Evolutionary conservation across 2,797 vertebrate species (phyloP).

Genomic region (Gastrophryne carolinensis): DNA sequence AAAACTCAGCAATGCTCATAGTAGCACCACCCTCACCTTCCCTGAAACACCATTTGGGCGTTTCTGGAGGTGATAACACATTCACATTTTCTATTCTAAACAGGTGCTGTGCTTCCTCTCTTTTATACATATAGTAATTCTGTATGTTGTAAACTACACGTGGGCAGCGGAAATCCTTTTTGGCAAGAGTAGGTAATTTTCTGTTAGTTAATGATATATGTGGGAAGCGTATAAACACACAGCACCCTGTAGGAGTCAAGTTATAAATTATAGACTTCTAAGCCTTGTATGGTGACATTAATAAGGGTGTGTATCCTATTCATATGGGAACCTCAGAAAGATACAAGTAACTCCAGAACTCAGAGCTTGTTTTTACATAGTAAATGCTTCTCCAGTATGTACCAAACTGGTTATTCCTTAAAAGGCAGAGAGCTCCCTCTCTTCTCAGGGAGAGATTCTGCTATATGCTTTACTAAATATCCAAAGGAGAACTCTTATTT

Average conservation of each 20-base stretch:
- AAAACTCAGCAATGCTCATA: too few species aligned
- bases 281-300: neutral
- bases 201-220: constrained; percentile 1
- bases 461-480: too few species aligned
- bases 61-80: too few species aligned
- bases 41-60: too few species aligned
- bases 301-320: constrained; percentile 25
- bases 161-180: constrained; percentile 13
- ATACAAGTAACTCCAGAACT: neutral
- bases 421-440: too few species aligned
- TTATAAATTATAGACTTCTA: constrained; percentile 26
- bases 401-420: too few species aligned
- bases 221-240: neutral
- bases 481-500: too few species aligned
- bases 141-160: neutral
- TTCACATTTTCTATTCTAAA: too few species aligned
- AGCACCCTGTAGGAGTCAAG: constrained; percentile 4
- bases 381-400: neutral
- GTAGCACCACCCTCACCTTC: too few species aligned
- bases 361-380: neutral
- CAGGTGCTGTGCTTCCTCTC: neutral
- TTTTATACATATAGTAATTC: neutral
- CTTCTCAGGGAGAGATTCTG: too few species aligned
- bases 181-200: neutral
- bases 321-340: neutral